Base-by-base conservation (phyloP, 2,888 invertebrate genomes). In the Drosophila vallismaia region DNA sequence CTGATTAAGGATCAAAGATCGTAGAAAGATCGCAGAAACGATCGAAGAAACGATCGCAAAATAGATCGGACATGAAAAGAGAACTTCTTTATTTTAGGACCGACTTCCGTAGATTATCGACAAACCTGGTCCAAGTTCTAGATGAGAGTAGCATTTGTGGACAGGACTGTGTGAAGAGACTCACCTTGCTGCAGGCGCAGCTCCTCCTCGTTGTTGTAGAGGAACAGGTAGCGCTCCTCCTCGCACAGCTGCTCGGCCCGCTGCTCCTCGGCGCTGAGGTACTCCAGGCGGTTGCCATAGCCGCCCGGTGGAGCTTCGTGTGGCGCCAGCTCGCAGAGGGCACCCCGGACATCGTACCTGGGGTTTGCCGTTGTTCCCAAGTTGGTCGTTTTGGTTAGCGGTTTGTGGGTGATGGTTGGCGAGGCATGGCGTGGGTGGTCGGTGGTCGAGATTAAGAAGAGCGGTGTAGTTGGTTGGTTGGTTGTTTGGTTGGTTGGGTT, bases 311-410 rank as follows among this genome's bases (percentile, higher is more conserved):
- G 93, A 54, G 95, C 95, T 92, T 98, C 98, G 90, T 95, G 95
- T 31, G 94, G 93, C 54, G 94, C 92, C 88, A 98, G 93, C 92
- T 99, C 98, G 87, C 95, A 96, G 81, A 99, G 93, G 60, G 98
- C 96, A 64, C 98, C 98, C 79, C 99, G 94, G 72, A 97, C 97
- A 93, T 99, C 99, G 92, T 98, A 99, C 93, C 98, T 98, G 14
- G 12, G 10, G 2, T 19, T 2, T 44, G 10, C 19, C 1, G 44
- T 6, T 36, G 1, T 33, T 10, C 33, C 33, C 33, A 33, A 33
- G 10, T 10, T 10, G 8, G 7, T 9, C 9, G 4, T 33, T 33
- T 33, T 33, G 33, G 33, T 4, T 33, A 33, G 10, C 33, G 33
- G 33, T 33, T 42, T 8, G 14, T 19, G 14, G 19, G 9, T 14